Evolutionary conservation across 1,140 invertebrate genomes (phyloP), one percentile per base, ranked within the genome.

Genomic region (Musca vetustissima): DNA sequence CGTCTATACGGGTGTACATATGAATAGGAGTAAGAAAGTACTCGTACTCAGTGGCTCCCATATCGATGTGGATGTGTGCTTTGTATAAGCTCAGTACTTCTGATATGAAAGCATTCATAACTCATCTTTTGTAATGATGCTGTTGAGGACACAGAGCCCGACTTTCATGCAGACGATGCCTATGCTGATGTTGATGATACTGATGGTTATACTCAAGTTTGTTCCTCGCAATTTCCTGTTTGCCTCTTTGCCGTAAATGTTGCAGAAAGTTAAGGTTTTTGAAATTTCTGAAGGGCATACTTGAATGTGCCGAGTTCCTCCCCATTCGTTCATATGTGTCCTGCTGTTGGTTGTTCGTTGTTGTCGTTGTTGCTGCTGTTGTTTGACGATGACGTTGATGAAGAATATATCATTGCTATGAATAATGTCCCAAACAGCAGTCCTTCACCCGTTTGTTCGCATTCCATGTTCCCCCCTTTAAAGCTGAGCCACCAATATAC

Each of bases 151-250:
- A 43, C 7, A 13, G 36, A 11, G 36, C 36, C 11, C 36, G 36
- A 43, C 36, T 43, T 43, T 43, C 36, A 43, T 43, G 36, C 36
- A 43, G 36, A 43, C 36, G 36, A 43, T 43, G 36, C 36, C 36
- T 43, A 59, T 59, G n/a, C 15, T 59, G 55, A 36, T 61, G 32
- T 36, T 61, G 57, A 36, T 19, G 57, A 61, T 61, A 32, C 28
- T 61, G 57, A 43, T 43, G 57, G 57, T 61, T 43, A 36, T 32
- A 61, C 57, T 69, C 64, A n/a, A 69, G 61, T 66, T 69, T 69
- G 67, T 69, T 69, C 68, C 68, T 65, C 64, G 50, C 64, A 69
- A 69, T 69, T 69, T 69, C 68, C 68, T 69, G 68, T 65, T 66
- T 69, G 50, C 68, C 64, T 65, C 48, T 48, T 65, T 49, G 28